Percentiles rank a stretch among this genome's conserved stretches.
Conservation (phyloP, 2,888 invertebrate genomes). For the Luffia ferchaultella region DNA sequence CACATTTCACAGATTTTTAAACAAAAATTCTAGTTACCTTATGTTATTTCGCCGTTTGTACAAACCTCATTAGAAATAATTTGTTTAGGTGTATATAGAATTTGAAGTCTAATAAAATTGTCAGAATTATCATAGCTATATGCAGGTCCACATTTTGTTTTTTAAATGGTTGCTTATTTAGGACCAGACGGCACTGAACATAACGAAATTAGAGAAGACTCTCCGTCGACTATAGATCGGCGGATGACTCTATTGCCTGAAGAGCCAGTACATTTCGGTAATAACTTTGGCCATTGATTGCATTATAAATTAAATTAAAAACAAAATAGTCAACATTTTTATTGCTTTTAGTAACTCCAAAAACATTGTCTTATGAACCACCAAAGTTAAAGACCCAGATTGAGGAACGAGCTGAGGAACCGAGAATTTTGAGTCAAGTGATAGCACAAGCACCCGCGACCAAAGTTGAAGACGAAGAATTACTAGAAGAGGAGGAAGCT, state of each 20-base stretch:
- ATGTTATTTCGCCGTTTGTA: too few species aligned
- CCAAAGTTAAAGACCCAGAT: not conserved
- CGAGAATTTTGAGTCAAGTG: not conserved
- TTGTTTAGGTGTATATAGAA: too few species aligned
- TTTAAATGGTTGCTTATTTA: slow-evolving; percentile 2
- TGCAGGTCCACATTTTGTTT: too few species aligned
- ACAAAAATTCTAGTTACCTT: too few species aligned
- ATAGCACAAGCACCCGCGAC: not conserved
- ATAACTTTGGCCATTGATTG: slow-evolving; percentile 9
- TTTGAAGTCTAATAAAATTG: too few species aligned
- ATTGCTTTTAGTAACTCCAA: not conserved
- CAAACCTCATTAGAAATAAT: too few species aligned
- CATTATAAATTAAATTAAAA: not conserved
- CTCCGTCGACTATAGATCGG: slow-evolving; percentile 35
- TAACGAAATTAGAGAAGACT: slow-evolving; percentile 32
- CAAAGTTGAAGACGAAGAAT: slow-evolving; percentile 26
- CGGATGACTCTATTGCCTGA: slow-evolving; percentile 51
- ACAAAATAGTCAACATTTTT: not conserved
- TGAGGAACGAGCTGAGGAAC: not conserved
- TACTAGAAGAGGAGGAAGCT: slow-evolving; percentile 10
- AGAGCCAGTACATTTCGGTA: slow-evolving; percentile 26
- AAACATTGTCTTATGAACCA: not conserved
- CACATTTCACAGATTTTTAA: too few species aligned
- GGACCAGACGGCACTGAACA: slow-evolving; percentile 28
- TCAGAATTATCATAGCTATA: too few species aligned